phyloP scores from a whole-genome alignment of 1,140 invertebrate species.

The Rhyzopertha dominica region DNA sequence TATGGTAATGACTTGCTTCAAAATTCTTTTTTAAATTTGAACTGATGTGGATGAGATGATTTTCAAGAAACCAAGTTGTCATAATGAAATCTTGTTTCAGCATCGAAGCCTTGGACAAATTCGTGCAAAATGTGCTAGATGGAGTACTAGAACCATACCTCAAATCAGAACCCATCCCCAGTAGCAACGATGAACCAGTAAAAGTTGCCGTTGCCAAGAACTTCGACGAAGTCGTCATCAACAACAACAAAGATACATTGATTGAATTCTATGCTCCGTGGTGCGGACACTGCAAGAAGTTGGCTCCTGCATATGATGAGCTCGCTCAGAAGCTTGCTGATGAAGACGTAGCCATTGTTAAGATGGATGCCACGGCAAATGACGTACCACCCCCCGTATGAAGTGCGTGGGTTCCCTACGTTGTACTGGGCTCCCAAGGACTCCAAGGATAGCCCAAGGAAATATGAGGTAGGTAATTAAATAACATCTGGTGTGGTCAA shows the following conservation, averaged over 20 bases:
- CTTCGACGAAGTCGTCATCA: slow-evolving; percentile 91
- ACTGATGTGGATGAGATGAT: background rate
- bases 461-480: slow-evolving; percentile 71
- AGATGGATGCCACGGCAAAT: slow-evolving; percentile 98
- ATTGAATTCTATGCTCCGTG: slow-evolving; percentile 98
- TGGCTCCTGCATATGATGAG: slow-evolving; percentile 91
- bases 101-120: slow-evolving; percentile 81
- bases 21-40: slow-evolving; percentile 8
- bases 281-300: slow-evolving; percentile 98
- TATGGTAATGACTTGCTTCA: too few relatives aligned
- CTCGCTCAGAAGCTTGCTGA: slow-evolving; percentile 84
- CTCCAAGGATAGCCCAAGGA: slow-evolving; percentile 72
- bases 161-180: slow-evolving; percentile 93
- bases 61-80: background rate
- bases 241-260: slow-evolving; percentile 89
- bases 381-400: slow-evolving; percentile 90
- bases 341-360: slow-evolving; percentile 91
- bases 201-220: slow-evolving; percentile 94
- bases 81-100: slow-evolving; percentile 48
- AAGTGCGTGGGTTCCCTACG: slow-evolving; percentile 96
- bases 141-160: slow-evolving; percentile 86
- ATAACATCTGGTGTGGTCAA: slow-evolving; percentile 1
- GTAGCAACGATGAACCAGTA: slow-evolving; percentile 76
- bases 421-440: slow-evolving; percentile 92
- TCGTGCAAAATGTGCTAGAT: slow-evolving; percentile 79